phyloP scores from a whole-genome alignment of 2,888 invertebrate genomes.

The Isotomurus palustris region DNA sequence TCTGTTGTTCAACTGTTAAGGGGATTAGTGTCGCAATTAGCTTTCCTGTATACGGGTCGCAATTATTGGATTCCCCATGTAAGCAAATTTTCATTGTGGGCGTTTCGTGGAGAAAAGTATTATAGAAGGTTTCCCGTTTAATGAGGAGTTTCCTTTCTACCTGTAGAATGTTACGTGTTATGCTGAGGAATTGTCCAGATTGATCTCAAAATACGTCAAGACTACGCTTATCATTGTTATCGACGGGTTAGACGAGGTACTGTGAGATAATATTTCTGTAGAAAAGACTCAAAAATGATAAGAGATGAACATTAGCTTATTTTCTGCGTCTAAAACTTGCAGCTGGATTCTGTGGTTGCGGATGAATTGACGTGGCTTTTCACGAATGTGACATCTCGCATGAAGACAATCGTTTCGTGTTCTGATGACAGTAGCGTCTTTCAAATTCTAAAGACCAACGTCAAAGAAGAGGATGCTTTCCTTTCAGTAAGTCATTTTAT shows the following conservation, averaged over 20 bases:
- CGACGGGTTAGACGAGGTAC: slow-evolving; percentile 68
- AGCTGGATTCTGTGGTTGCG: slow-evolving; percentile 53
- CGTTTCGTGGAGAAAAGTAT: no score
- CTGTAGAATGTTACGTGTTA: slow-evolving; percentile 67
- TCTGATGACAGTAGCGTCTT: slow-evolving; percentile 57
- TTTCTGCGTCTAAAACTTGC: slow-evolving; percentile 7
- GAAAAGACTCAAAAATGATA: not conserved
- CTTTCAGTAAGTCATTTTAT: slow-evolving; percentile 34
- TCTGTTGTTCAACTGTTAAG: slow-evolving; percentile 48
- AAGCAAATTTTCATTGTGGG: no score
- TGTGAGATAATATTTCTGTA: slow-evolving; percentile 4
- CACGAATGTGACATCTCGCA: slow-evolving; percentile 64
- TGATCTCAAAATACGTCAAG: slow-evolving; percentile 53
- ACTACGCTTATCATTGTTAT: slow-evolving; percentile 63
- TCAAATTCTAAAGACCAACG: slow-evolving; percentile 48
- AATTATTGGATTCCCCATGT: slow-evolving; percentile 62
- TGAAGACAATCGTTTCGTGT: slow-evolving; percentile 71
- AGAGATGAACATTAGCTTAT: slow-evolving; percentile 1
- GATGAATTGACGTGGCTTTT: slow-evolving; percentile 72
- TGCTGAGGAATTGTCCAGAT: slow-evolving; percentile 57
- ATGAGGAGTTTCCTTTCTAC: no score
- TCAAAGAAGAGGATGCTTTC: slow-evolving; percentile 43
- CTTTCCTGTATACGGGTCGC: slow-evolving; percentile 62
- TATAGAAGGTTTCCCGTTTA: no score
- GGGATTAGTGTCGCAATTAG: slow-evolving; percentile 49